A percentile compares a stretch with the other conserved stretches of the same genome.
phyloP scores from a whole-genome alignment of 2,888 invertebrate species.

The Iselma pallidipennis region DNA sequence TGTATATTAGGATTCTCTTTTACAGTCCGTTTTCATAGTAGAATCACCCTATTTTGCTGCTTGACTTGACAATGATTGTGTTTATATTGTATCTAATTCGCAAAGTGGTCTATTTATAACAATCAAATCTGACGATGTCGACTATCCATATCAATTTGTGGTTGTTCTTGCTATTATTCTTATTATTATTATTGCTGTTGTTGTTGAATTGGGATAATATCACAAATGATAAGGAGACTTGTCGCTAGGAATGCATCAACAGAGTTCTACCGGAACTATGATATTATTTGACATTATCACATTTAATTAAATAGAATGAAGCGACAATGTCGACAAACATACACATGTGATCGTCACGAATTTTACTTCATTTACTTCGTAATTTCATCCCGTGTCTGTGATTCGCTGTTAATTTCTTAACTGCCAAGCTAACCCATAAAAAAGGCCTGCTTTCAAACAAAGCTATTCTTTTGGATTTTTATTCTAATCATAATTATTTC shows the following conservation, averaged over 20 bases:
- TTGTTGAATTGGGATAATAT: too few relatives aligned
- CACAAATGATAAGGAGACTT: background rate
- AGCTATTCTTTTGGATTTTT: too few relatives aligned
- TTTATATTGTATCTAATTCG: background rate
- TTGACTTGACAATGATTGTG: background rate
- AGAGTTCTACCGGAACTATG: background rate
- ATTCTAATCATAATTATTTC: too few relatives aligned
- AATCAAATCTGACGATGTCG: background rate
- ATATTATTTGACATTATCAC: background rate
- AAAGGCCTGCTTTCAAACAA: too few relatives aligned
- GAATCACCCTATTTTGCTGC: background rate
- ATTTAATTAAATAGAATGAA: background rate
- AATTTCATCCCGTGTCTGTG: too few relatives aligned
- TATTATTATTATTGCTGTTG: too few relatives aligned
- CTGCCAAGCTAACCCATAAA: too few relatives aligned
- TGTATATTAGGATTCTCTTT: too few relatives aligned
- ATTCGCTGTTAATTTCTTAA: too few relatives aligned
- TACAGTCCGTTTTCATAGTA: background rate
- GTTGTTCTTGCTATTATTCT: background rate
- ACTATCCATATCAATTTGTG: background rate
- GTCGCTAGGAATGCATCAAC: background rate
- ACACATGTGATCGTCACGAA: background rate
- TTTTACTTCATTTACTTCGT: background rate
- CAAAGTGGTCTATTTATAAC: background rate
- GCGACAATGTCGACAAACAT: background rate